phyloP scores from a whole-genome alignment of 2,797 vertebrate species.

The Pantherophis vulpinus region DNA sequence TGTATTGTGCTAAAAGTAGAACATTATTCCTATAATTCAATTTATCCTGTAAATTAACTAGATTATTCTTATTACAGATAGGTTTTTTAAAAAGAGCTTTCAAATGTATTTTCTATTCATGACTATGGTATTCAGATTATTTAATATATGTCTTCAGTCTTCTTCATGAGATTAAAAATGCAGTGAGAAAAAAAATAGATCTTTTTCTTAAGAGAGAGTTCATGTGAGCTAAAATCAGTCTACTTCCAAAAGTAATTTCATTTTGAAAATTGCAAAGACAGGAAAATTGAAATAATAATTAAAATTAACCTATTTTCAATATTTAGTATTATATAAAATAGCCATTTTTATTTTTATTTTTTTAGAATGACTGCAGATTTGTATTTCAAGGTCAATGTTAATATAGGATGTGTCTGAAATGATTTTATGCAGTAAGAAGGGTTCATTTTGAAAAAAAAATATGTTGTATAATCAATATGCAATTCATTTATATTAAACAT shows the following conservation, averaged over 20 bases:
- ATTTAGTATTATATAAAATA: background rate
- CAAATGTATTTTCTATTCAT: background rate
- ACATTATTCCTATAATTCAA: slow-evolving; percentile 34
- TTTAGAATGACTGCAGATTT: background rate
- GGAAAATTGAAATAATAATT: background rate
- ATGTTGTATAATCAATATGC: background rate
- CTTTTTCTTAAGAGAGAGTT: background rate
- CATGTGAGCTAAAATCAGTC: background rate
- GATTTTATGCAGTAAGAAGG: background rate
- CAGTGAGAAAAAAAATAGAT: slow-evolving; percentile 14
- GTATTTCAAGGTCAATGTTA: background rate
- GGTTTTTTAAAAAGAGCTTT: background rate
- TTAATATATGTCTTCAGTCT: background rate
- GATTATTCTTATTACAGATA: slow-evolving; percentile 16
- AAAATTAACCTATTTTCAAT: background rate
- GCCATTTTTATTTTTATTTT: background rate
- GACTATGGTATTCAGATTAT: background rate
- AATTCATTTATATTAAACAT: background rate
- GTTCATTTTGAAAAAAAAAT: background rate
- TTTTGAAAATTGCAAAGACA: background rate
- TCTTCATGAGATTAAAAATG: background rate
- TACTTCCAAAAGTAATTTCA: background rate
- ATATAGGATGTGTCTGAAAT: background rate
- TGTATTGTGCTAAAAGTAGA: slow-evolving; percentile 19
- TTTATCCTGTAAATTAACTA: background rate